Evolutionary conservation across 2,888 invertebrate species (phyloP).

Genomic region (Eupithecia pulchellata): DNA sequence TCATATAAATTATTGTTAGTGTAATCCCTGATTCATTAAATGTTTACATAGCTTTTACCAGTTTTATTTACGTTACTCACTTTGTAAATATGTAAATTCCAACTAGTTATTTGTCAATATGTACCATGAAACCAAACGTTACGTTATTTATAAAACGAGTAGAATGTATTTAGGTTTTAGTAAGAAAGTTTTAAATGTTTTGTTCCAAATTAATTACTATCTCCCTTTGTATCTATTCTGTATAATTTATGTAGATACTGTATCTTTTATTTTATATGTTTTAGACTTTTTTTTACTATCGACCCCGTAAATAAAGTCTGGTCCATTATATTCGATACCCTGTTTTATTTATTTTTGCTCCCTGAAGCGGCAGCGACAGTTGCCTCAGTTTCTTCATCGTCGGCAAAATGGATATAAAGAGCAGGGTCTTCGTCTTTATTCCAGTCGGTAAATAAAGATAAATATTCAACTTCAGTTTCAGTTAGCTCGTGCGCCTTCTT

Average conservation of each 20-base stretch:
- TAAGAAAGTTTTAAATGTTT: constrained; percentile 59
- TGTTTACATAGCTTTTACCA: constrained; percentile 70
- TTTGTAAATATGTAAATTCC: constrained; percentile 84
- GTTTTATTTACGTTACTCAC: constrained; percentile 71
- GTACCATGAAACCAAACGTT: constrained; percentile 83
- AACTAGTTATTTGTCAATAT: constrained; percentile 76
- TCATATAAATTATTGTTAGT: constrained; percentile 50
- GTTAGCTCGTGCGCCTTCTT: constrained; percentile 51
- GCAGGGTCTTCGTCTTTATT: constrained; percentile 67
- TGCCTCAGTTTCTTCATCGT: constrained; percentile 19
- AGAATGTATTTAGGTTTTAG: constrained; percentile 81
- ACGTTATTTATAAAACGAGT: constrained; percentile 61
- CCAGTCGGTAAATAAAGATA: constrained; percentile 76
- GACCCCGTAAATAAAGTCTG: constrained; percentile 80
- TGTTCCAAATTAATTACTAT: neutral
- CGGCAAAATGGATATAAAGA: constrained; percentile 55
- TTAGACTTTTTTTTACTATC: constrained; percentile 72
- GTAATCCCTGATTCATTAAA: constrained; percentile 46
- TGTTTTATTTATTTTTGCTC: constrained; percentile 46
- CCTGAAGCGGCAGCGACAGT: neutral
- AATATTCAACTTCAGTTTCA: constrained; percentile 70
- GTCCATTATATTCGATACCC: constrained; percentile 62
- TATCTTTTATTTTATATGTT: constrained; percentile 74
- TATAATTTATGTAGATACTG: constrained; percentile 53
- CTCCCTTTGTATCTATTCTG: constrained; percentile 53